Conservation (phyloP, 2,113 vertebrate species). For the Bettongia penicillata region DNA sequence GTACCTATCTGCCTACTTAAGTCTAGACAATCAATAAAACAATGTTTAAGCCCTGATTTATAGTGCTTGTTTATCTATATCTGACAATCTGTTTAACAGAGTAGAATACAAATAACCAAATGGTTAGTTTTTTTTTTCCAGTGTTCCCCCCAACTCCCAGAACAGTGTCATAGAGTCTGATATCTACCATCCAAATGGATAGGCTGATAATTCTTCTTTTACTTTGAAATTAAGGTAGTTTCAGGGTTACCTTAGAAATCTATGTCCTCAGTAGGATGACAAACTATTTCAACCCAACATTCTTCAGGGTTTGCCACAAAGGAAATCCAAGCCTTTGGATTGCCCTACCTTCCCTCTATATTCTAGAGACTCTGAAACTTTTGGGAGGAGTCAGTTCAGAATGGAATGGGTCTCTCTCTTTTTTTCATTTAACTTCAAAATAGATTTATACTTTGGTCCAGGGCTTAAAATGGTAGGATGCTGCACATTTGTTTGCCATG, state of each 20-base stretch:
- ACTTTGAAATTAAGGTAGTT: not conserved
- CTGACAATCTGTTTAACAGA: not conserved
- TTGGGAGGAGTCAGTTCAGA: not conserved
- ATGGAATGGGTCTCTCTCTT: not conserved
- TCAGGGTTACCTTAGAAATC: slow-evolving; percentile 12
- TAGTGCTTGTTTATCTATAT: not conserved
- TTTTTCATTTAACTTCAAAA: not conserved
- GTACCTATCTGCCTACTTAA: not conserved
- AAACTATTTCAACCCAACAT: not conserved
- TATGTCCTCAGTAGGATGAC: not conserved
- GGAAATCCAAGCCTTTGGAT: fast-evolving
- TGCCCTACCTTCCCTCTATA: not conserved
- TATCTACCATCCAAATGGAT: not conserved
- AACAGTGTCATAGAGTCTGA: not conserved
- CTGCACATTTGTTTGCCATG: not conserved
- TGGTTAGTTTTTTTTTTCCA: not conserved
- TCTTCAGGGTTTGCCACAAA: not conserved
- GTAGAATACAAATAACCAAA: slow-evolving; percentile 5
- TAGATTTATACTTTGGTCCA: not conserved
- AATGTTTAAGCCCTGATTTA: not conserved
- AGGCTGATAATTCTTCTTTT: not conserved
- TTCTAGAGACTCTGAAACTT: not conserved
- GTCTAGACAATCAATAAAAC: not conserved
- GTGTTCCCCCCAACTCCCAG: not conserved
- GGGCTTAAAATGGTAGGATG: not conserved